These are phyloP conservation scores for Littorina saxatilis DNA, from an alignment of 1,140 invertebrate genomes.

Conservation along the genomic window DNA sequence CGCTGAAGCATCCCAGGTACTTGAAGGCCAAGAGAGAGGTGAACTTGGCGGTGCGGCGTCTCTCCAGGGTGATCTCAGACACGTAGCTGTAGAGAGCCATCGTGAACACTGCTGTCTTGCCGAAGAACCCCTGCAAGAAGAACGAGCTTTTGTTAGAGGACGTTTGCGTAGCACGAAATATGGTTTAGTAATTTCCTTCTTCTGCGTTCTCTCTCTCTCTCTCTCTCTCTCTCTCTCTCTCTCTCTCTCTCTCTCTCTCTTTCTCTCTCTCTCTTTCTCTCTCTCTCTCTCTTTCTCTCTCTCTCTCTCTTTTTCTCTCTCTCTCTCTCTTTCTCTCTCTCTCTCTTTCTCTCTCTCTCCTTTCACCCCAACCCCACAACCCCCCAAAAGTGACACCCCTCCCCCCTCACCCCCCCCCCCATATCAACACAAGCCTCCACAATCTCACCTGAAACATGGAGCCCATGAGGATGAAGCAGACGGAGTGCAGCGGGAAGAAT, in stretches of 20 bases:
- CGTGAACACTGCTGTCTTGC: conserved; percentile 73
- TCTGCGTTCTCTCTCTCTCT: too few species aligned
- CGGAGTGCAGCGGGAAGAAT: conserved; percentile 37
- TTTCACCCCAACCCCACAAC: neutral
- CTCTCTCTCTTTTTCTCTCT: neutral
- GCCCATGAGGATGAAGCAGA: conserved; percentile 66
- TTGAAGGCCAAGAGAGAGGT: conserved; percentile 73
- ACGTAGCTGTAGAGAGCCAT: conserved; percentile 74
- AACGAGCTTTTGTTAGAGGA: too few species aligned
- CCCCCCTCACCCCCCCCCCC: neutral
- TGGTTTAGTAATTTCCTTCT: neutral
- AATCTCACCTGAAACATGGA: conserved; percentile 48
- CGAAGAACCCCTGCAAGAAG: conserved; percentile 68
- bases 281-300: neutral
- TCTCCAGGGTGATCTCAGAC: conserved; percentile 64
- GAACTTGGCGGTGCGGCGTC: conserved; percentile 65
- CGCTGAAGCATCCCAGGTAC: conserved; percentile 67
- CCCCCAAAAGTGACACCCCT: neutral
- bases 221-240: neutral
- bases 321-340: neutral
- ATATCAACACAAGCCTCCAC: too few species aligned
- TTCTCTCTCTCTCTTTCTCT: neutral
- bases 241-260: neutral
- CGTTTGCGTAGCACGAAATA: too few species aligned
- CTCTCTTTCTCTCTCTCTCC: neutral